A percentile compares a stretch with the other conserved stretches of the same genome.
Evolutionary conservation across 2,113 vertebrate species (phyloP).

Genomic region (Aegotheles bennettii): DNA sequence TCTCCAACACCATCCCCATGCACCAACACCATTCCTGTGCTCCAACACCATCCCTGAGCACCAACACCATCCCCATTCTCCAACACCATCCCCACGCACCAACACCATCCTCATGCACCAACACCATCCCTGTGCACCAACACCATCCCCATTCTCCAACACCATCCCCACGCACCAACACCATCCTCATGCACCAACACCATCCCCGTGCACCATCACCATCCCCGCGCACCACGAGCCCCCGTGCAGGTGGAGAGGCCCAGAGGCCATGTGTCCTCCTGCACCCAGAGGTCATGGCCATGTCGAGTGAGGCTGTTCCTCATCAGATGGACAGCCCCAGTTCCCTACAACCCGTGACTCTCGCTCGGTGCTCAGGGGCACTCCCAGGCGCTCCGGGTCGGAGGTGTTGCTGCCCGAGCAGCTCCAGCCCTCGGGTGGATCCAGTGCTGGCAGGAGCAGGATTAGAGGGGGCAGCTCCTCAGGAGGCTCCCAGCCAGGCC

Average conservation of each 20-base stretch:
- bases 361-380: no score
- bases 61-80: no score
- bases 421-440: background rate
- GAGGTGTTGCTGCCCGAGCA: background rate
- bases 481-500: no score
- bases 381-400: fast-evolving
- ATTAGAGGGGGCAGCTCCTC: background rate
- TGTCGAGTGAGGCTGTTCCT: fast-evolving
- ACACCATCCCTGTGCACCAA: background rate
- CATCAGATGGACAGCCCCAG: no score
- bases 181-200: background rate
- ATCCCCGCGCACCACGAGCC: background rate
- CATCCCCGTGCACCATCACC: fast-evolving
- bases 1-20: background rate
- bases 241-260: background rate
- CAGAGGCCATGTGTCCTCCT: fast-evolving
- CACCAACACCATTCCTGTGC: background rate
- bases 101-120: background rate
- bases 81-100: background rate
- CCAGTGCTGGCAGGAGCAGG: no score
- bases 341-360: no score
- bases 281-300: fast-evolving
- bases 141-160: fast-evolving
- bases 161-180: background rate
- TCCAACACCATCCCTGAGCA: background rate